phyloP scores from a whole-genome alignment of 2,113 vertebrate genomes.

The Psittacula cyanocephala region DNA sequence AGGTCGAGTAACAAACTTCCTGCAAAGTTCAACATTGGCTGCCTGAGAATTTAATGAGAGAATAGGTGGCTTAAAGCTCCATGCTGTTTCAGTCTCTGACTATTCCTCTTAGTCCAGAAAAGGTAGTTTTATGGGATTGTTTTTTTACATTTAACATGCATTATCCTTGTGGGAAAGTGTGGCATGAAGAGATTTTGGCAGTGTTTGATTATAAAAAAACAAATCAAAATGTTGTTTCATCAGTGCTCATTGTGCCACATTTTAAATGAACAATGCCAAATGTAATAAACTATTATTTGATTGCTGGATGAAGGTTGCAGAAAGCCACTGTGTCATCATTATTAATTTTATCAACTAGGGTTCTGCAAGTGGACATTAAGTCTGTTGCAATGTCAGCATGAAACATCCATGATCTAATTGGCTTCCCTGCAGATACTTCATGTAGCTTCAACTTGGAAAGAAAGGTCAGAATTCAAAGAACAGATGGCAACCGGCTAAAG shows the following conservation, averaged over 20 bases:
- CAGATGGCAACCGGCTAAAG: slow-evolving; percentile 73
- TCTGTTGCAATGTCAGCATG: slow-evolving; percentile 59
- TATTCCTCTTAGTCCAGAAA: not conserved
- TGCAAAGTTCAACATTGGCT: not conserved
- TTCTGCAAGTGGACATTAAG: slow-evolving; percentile 56
- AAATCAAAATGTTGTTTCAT: slow-evolving; percentile 36
- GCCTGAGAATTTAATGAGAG: not conserved
- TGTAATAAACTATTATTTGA: slow-evolving; percentile 15
- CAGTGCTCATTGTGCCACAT: not conserved
- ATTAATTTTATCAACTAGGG: slow-evolving; percentile 42
- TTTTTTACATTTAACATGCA: slow-evolving; percentile 3
- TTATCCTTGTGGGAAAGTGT: slow-evolving; percentile 1
- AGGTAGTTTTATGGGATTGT: not conserved
- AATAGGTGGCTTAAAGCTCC: not conserved
- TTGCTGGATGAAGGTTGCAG: slow-evolving; percentile 10
- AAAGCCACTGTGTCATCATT: slow-evolving; percentile 1
- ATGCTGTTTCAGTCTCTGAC: not conserved
- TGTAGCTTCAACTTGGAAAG: slow-evolving; percentile 36
- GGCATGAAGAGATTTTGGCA: not conserved
- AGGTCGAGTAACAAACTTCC: not conserved
- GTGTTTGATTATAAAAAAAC: slow-evolving; percentile 17
- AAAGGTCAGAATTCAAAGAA: slow-evolving; percentile 73
- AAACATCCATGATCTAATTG: slow-evolving; percentile 62
- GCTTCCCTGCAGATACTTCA: slow-evolving; percentile 40
- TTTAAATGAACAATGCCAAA: not conserved